phyloP scores from a whole-genome alignment of 2,888 invertebrate genomes.

The Physocephala rufipes region DNA sequence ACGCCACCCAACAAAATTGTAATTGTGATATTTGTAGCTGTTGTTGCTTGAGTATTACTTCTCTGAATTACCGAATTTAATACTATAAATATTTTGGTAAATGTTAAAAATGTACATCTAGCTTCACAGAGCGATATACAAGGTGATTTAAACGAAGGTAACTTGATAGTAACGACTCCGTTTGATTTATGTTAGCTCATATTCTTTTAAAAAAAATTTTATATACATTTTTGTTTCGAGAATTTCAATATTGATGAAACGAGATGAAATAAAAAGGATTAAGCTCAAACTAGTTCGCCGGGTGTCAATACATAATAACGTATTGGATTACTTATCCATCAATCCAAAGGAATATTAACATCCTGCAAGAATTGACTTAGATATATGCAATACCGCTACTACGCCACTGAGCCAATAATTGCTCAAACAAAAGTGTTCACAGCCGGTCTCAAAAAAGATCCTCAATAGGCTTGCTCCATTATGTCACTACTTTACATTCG shows the following conservation, averaged over 20 bases:
- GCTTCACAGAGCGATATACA: not conserved
- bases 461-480: constrained; percentile 48
- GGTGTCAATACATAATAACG: not conserved
- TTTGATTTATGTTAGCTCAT: no score
- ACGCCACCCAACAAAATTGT: constrained; percentile 33
- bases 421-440: constrained; percentile 30
- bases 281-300: no score
- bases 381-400: no score
- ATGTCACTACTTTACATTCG: constrained; percentile 50
- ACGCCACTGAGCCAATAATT: constrained; percentile 35
- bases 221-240: no score
- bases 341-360: not conserved
- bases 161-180: not conserved
- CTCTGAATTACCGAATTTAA: constrained; percentile 41
- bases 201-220: no score
- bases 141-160: not conserved
- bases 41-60: constrained; percentile 36
- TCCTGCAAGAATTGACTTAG: constrained; percentile 19
- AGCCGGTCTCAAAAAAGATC: no score
- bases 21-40: constrained; percentile 37
- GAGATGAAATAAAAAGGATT: no score
- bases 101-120: constrained; percentile 42
- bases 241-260: no score
- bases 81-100: constrained; percentile 47
- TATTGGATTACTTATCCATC: no score